Evolutionary conservation across 2,888 invertebrate genomes (phyloP).

Genomic region (Cylindroiulus punctatus): DNA sequence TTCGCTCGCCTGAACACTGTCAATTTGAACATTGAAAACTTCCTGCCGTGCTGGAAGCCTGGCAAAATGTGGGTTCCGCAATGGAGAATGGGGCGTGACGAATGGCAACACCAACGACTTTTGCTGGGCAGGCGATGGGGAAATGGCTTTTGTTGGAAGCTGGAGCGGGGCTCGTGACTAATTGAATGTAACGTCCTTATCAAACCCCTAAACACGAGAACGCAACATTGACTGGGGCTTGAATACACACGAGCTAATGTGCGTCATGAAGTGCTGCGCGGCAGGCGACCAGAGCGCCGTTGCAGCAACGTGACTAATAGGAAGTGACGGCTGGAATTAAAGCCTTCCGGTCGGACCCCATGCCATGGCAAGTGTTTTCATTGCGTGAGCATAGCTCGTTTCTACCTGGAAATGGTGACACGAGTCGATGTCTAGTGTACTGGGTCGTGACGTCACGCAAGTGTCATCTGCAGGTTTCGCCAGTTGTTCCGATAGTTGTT

Average conservation of each 20-base stretch:
- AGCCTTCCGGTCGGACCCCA: not conserved
- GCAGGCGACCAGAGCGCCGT: not conserved
- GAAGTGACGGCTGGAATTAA: not conserved
- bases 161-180: not conserved
- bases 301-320: constrained; percentile 11
- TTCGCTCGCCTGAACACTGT: too few species aligned
- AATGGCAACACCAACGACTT: not conserved
- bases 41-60: not conserved
- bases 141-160: not conserved
- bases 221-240: not conserved
- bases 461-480: too few species aligned
- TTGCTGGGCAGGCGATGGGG: not conserved
- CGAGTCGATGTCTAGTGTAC: too few species aligned
- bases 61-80: not conserved
- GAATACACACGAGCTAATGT: not conserved
- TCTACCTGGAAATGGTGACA: too few species aligned
- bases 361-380: not conserved
- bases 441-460: too few species aligned
- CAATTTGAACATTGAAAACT: too few species aligned
- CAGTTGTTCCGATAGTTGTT: too few species aligned
- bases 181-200: not conserved
- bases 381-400: too few species aligned
- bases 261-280: not conserved
- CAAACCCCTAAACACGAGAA: not conserved
- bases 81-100: not conserved